Conservation (phyloP, 2,113 vertebrate genomes). For the Orcinus orca region DNA sequence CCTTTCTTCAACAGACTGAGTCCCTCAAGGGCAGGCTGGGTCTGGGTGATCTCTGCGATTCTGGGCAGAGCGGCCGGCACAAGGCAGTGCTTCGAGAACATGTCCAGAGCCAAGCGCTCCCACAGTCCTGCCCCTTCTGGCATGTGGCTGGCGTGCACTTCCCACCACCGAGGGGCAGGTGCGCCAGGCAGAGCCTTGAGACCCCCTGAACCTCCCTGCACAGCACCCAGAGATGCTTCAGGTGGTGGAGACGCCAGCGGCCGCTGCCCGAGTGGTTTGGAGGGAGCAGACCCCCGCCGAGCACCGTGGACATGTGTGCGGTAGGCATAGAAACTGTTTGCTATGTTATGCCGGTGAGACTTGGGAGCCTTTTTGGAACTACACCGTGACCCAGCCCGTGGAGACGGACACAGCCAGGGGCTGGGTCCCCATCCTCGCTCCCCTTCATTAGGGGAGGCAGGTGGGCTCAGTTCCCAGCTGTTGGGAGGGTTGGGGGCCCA, state of each 20-base stretch:
- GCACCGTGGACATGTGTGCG: rapidly evolving
- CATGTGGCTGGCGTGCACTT: rapidly evolving
- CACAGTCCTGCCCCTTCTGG: not conserved
- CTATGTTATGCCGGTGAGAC: too few relatives aligned
- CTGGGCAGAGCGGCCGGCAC: not conserved
- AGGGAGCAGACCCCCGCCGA: rapidly evolving
- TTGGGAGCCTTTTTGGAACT: not conserved
- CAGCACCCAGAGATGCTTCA: not conserved
- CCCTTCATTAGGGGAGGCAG: not conserved
- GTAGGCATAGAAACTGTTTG: rapidly evolving
- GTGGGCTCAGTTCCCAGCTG: not conserved
- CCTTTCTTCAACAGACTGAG: not conserved
- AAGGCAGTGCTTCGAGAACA: rapidly evolving
- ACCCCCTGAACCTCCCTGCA: rapidly evolving
- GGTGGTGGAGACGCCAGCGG: not conserved
- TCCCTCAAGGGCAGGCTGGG: not conserved
- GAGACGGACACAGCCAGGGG: not conserved
- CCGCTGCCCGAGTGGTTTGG: rapidly evolving
- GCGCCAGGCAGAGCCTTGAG: not conserved
- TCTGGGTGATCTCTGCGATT: not conserved
- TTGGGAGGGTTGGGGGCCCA: not conserved
- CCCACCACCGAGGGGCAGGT: not conserved
- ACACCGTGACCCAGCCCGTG: not conserved
- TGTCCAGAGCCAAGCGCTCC: not conserved
- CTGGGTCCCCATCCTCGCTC: not conserved